Percentiles rank a stretch among this genome's conserved stretches.
Evolutionary conservation across 2,888 invertebrate species (phyloP).

Genomic region (Cabera pusaria): DNA sequence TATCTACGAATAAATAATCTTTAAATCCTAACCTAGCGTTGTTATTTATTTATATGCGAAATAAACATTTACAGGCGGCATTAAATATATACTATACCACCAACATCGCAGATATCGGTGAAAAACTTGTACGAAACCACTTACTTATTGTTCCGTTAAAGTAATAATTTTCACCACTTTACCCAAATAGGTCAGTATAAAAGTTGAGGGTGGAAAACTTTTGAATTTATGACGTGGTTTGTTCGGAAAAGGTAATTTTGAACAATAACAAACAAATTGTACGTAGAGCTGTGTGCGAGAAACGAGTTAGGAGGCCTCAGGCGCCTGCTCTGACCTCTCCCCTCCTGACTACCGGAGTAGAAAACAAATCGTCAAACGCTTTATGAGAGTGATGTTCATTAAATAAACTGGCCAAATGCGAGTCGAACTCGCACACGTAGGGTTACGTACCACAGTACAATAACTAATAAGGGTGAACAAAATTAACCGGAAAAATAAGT

Average conservation of each 20-base stretch:
- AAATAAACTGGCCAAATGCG: no score
- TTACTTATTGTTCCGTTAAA: constrained; percentile 35
- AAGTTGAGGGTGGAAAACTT: constrained; percentile 61
- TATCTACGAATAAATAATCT: no score
- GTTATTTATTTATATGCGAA: no score
- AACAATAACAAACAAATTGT: constrained; percentile 71
- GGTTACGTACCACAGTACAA: no score
- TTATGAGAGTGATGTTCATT: no score
- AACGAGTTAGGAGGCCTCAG: constrained; percentile 20
- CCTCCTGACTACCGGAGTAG: constrained; percentile 5
- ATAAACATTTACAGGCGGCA: no score
- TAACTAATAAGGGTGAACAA: no score
- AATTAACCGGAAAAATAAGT: no score
- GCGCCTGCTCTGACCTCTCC: constrained; percentile 11
- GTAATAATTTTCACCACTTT: constrained; percentile 54
- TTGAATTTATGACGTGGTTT: constrained; percentile 62
- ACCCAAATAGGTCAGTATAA: constrained; percentile 57
- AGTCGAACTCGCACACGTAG: no score
- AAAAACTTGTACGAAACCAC: constrained; percentile 27
- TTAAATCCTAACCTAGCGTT: no score
- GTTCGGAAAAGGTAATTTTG: constrained; percentile 66
- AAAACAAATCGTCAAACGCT: constrained; percentile 21
- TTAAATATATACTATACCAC: no score
- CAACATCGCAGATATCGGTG: constrained; percentile 4
- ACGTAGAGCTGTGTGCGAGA: constrained; percentile 30